Evolutionary conservation across 37 sponge, comb jelly and placozoan species (phyloP).

Genomic region (Geodia barretti): DNA sequence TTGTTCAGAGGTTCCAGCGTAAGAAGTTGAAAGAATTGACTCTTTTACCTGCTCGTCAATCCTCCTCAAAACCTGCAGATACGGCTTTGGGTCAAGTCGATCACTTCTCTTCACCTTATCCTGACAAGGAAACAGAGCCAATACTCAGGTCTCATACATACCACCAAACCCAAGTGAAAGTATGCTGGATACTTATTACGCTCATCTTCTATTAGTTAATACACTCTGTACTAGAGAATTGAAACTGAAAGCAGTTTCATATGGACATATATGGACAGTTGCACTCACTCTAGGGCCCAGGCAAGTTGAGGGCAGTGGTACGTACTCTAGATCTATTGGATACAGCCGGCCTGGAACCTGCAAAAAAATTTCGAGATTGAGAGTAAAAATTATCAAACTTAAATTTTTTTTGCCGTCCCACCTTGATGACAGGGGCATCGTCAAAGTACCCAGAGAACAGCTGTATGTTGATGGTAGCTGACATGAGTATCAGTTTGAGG

Average conservation of each 20-base stretch:
- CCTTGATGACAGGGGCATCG: conserved; percentile 79
- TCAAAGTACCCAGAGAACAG: conserved; percentile 81
- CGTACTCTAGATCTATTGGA: conserved; percentile 85
- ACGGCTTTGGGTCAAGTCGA: conserved; percentile 75
- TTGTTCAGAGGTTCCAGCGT: too few relatives aligned
- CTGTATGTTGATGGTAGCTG: conserved; percentile 93
- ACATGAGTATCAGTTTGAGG: conserved; percentile 92
- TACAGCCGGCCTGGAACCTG: conserved; percentile 88
- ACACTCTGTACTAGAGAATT: too few relatives aligned
- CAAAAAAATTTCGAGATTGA: background rate
- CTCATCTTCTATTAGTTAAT: too few relatives aligned
- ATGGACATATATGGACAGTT: too few relatives aligned
- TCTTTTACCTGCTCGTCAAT: conserved; percentile 88
- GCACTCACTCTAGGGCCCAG: conserved; percentile 7
- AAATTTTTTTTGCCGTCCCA: too few relatives aligned
- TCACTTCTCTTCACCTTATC: conserved; percentile 4
- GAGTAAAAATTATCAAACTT: background rate
- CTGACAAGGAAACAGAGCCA: conserved; percentile 8
- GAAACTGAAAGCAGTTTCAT: too few relatives aligned
- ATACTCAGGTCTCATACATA: conserved; percentile 13
- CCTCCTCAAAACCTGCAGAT: conserved; percentile 79
- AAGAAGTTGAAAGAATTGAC: too few relatives aligned
- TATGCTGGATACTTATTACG: too few relatives aligned
- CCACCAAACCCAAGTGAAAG: background rate
- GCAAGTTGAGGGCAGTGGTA: conserved; percentile 20